These are phyloP conservation scores for Spicauda simplicius DNA, from an alignment of 2,888 invertebrate genomes.

Conservation along the genomic window DNA sequence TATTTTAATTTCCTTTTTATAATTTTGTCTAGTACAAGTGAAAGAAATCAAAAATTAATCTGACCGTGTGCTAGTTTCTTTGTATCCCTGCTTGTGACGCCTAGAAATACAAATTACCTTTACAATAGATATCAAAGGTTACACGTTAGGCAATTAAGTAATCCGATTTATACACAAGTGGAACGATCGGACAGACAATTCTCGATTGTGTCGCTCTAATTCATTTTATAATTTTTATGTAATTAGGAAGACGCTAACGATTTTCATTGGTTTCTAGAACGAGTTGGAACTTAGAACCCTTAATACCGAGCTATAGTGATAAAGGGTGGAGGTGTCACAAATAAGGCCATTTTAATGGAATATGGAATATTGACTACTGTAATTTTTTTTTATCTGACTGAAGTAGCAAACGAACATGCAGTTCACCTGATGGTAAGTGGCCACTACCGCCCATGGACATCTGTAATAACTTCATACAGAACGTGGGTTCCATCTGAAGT, in stretches of 20 bases:
- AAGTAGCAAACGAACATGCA: too few relatives aligned
- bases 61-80: constrained; percentile 40
- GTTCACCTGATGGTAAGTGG: too few relatives aligned
- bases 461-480: too few relatives aligned
- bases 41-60: constrained; percentile 32
- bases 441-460: too few relatives aligned
- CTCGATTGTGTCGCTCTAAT: constrained; percentile 22
- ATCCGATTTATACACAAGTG: constrained; percentile 27
- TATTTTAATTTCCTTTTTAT: too few relatives aligned
- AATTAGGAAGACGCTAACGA: constrained; percentile 24
- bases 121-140: constrained; percentile 43
- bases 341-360: too few relatives aligned
- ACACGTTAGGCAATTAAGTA: constrained; percentile 39
- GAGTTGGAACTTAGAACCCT: too few relatives aligned
- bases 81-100: constrained; percentile 16
- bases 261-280: constrained; percentile 11
- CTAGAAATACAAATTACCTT: constrained; percentile 28
- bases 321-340: too few relatives aligned
- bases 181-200: constrained; percentile 16
- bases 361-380: too few relatives aligned
- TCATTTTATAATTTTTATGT: constrained; percentile 27
- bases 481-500: too few relatives aligned
- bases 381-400: too few relatives aligned
- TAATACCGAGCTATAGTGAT: too few relatives aligned
- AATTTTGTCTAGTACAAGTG: background rate